These are phyloP conservation scores for Bubo blakistoni DNA, from an alignment of 2,113 vertebrate genomes.

Conservation along the genomic window DNA sequence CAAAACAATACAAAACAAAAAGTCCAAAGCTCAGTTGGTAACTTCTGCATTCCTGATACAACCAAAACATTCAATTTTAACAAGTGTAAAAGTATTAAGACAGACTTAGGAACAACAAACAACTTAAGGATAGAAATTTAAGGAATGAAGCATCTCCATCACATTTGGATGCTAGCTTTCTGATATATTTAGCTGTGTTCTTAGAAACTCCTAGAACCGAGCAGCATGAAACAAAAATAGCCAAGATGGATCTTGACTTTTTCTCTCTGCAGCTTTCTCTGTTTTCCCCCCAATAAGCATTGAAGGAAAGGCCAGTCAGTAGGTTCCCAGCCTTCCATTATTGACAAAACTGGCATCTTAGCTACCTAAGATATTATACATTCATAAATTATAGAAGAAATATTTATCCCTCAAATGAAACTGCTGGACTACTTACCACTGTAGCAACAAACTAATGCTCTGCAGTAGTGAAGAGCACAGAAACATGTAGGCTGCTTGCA, in stretches of 20 bases:
- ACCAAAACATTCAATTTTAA: not conserved
- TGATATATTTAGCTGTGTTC: conserved; percentile 7
- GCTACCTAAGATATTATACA: not conserved
- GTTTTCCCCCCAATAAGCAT: not conserved
- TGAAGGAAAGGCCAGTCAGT: not conserved
- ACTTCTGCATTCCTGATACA: not conserved
- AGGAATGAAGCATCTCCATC: not conserved
- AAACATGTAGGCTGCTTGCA: not conserved
- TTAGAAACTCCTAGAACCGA: conserved; percentile 8
- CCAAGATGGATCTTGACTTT: not conserved
- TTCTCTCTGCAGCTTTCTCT: not conserved
- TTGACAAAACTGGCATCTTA: not conserved
- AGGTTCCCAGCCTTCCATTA: not conserved
- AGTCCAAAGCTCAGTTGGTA: not conserved
- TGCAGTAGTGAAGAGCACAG: not conserved
- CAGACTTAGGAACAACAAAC: not conserved
- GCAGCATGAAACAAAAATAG: not conserved
- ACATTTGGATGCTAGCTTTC: not conserved
- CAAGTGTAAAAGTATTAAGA: not conserved
- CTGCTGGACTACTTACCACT: not conserved
- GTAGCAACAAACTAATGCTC: not conserved
- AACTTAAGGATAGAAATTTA: not conserved
- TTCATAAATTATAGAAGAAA: not conserved
- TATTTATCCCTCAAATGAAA: not conserved
- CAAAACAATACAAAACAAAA: not conserved